These are phyloP conservation scores for Anoplolepis gracilipes DNA, from an alignment of 1,140 invertebrate species.

Conservation along the genomic window DNA sequence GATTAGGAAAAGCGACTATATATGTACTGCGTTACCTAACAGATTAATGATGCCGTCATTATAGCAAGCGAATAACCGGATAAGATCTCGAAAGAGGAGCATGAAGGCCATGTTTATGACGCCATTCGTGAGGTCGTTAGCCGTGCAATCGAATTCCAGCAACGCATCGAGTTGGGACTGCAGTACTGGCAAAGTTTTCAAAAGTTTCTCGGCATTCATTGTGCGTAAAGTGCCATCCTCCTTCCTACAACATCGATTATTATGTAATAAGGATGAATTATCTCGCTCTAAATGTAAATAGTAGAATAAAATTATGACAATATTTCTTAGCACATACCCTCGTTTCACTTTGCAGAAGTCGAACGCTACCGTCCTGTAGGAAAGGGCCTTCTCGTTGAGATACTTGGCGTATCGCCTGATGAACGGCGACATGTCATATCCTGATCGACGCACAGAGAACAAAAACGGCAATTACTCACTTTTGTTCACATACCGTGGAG, in stretches of 20 bases:
- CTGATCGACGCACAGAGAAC: constrained; percentile 86
- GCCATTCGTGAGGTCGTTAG: constrained; percentile 98
- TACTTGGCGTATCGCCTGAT: constrained; percentile 99
- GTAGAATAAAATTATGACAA: background rate
- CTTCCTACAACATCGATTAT: constrained; percentile 89
- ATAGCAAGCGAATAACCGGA: constrained; percentile 99
- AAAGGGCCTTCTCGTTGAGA: constrained; percentile 99
- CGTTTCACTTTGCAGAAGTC: constrained; percentile 99
- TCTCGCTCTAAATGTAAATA: background rate
- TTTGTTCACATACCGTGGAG: background rate
- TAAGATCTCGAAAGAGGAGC: constrained; percentile 99
- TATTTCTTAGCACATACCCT: constrained; percentile 90
- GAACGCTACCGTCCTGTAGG: constrained; percentile 99
- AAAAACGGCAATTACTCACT: constrained; percentile 29
- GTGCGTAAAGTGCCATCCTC: constrained; percentile 98
- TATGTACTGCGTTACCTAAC: constrained; percentile 88
- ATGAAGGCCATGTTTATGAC: constrained; percentile 99
- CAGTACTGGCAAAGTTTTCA: constrained; percentile 98
- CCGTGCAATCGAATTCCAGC: constrained; percentile 98
- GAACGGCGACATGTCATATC: constrained; percentile 99
- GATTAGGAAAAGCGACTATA: background rate
- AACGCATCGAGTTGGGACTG: constrained; percentile 98
- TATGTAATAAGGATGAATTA: background rate
- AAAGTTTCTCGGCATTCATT: constrained; percentile 98
- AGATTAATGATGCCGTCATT: constrained; percentile 99